Evolutionary conservation across 1,140 invertebrate species (phyloP).

Genomic region (Thaumetopoea pityocampa): DNA sequence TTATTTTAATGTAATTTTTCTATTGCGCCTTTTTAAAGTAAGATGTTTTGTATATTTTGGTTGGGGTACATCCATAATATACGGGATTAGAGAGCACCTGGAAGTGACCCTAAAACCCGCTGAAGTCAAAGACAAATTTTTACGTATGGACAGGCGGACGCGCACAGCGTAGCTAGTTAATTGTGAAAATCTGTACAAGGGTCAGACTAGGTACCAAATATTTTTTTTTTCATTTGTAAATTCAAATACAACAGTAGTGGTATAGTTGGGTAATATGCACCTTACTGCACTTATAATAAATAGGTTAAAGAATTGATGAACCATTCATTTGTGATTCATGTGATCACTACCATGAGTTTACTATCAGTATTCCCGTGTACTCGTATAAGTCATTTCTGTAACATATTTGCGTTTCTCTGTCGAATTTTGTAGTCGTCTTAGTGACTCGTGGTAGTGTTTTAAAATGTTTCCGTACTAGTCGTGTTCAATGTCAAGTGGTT

Average conservation of each 20-base stretch:
- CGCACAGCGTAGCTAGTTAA: conserved; percentile 22
- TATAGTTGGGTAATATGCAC: conserved; percentile 40
- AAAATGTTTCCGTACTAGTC: conserved; percentile 21
- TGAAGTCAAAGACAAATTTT: no score
- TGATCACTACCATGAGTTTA: conserved; percentile 21
- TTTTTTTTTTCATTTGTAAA: conserved; percentile 20
- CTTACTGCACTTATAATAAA: conserved; percentile 38
- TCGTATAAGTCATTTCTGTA: conserved; percentile 17
- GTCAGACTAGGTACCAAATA: conserved; percentile 25
- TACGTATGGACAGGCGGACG: no score
- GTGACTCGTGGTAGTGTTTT: conserved; percentile 20
- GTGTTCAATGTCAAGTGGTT: conserved; percentile 6
- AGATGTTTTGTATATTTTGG: conserved; percentile 34
- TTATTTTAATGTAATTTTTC: conserved; percentile 18
- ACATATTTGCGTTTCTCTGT: conserved; percentile 17
- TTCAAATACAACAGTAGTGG: conserved; percentile 32
- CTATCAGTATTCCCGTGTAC: conserved; percentile 9
- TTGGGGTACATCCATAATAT: conserved; percentile 19
- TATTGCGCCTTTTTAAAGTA: conserved; percentile 23
- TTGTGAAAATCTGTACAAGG: conserved; percentile 12
- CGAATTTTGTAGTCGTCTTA: conserved; percentile 15
- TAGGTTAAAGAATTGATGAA: conserved; percentile 28
- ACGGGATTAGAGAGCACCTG: neutral
- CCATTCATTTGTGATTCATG: conserved; percentile 7
- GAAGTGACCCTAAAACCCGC: no score